These are phyloP conservation scores for Platyura marginata DNA, from an alignment of 1,140 invertebrate species.

Conservation along the genomic window DNA sequence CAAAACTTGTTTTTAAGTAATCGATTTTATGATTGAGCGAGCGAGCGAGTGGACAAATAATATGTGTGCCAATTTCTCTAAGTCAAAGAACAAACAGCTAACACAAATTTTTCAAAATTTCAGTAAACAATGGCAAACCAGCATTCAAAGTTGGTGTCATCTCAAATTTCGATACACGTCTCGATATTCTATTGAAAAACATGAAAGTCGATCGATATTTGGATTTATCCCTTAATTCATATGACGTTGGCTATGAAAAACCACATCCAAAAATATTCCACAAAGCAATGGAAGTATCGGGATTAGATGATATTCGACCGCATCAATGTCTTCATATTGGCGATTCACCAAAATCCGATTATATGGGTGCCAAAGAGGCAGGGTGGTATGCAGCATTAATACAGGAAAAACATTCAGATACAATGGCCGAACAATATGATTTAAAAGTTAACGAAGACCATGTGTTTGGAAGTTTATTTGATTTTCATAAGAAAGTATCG, in stretches of 20 bases:
- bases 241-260: constrained; percentile 51
- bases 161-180: constrained; percentile 73
- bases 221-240: constrained; percentile 63
- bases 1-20: too few species aligned
- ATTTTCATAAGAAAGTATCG: constrained; percentile 21
- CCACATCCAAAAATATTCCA: constrained; percentile 56
- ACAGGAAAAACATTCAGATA: constrained; percentile 18
- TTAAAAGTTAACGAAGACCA: constrained; percentile 14
- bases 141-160: constrained; percentile 50
- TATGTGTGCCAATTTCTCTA: too few species aligned
- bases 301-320: constrained; percentile 25
- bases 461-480: constrained; percentile 19
- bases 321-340: constrained; percentile 63
- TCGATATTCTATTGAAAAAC: constrained; percentile 43
- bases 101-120: too few species aligned
- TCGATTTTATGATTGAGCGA: too few species aligned
- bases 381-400: constrained; percentile 58
- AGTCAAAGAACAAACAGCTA: too few species aligned
- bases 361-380: constrained; percentile 46
- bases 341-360: constrained; percentile 56
- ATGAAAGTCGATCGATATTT: constrained; percentile 47
- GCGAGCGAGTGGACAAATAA: too few species aligned
- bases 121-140: constrained; percentile 6
- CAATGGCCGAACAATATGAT: constrained; percentile 16
- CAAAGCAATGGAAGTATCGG: constrained; percentile 35